Percentiles rank a stretch among this genome's conserved stretches.
These are phyloP conservation scores for Laodelphax striatellus DNA, from an alignment of 1,140 invertebrate genomes.

Conservation along the genomic window DNA sequence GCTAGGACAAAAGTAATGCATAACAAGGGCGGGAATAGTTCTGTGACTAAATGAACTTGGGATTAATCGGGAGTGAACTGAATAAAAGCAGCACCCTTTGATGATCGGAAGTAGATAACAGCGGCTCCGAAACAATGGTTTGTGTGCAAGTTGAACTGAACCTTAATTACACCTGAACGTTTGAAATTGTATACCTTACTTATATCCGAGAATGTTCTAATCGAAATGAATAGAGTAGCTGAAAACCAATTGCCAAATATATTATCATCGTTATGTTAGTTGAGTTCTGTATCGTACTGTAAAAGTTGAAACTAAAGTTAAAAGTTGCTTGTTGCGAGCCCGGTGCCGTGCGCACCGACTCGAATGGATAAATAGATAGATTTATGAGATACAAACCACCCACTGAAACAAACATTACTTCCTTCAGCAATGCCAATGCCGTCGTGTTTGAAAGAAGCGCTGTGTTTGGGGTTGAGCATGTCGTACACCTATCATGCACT, in stretches of 20 bases:
- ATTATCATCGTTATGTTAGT: too few species aligned
- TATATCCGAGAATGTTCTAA: too few species aligned
- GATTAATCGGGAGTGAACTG: conserved; percentile 5
- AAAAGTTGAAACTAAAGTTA: background rate
- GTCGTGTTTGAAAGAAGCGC: conserved; percentile 14
- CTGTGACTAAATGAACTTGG: background rate
- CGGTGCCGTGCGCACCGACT: too few species aligned
- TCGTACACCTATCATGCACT: too few species aligned
- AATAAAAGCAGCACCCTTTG: conserved; percentile 16
- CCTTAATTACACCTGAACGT: background rate
- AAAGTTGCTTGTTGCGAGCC: background rate
- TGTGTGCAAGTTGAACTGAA: conserved; percentile 12
- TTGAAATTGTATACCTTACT: background rate
- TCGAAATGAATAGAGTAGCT: too few species aligned
- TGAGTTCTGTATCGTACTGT: background rate
- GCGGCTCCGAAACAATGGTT: conserved; percentile 9
- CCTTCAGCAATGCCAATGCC: conserved; percentile 15
- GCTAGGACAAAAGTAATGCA: conserved; percentile 8
- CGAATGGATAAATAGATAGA: too few species aligned
- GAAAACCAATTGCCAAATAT: too few species aligned
- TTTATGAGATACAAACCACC: background rate
- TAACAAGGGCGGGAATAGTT: conserved; percentile 8
- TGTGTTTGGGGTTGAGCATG: conserved; percentile 5
- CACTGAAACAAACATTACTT: conserved; percentile 13
- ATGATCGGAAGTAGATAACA: conserved; percentile 6